Base-by-base conservation (phyloP, 2,113 vertebrate genomes). In the Prunella fulvescens region DNA sequence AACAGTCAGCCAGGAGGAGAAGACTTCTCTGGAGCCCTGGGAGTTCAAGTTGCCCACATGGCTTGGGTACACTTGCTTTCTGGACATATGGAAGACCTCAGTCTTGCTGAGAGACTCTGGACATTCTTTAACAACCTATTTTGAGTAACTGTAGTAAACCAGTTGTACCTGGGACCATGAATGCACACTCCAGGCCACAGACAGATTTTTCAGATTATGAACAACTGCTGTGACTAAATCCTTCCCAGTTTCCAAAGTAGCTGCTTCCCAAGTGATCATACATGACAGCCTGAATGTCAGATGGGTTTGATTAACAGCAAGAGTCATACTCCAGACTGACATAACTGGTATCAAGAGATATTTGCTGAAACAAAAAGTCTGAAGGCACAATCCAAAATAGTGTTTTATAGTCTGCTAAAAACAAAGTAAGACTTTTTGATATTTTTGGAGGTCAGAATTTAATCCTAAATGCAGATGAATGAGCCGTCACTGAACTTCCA, bases 1-100 rank as follows among this genome's bases (percentile, higher is more conserved):
- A 47, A 3, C 9, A 70, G 39, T 12, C 45, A 70, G 9, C 3
- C 14, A 39, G 33, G 5, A 73, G 12, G 11, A 79, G 6, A 31
- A 62, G 58, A 39, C 2, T 62, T 28, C 40, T 44, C 22, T 64
- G 15, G 39, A 82, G 7, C 4, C 8, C 0, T 0, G 2, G 53
- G 11, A 80, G 42, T 14, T 56, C 20, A 17, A 39, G 23, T 9
- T 78, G 54, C 33, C 47, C 8, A 2, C 13, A 3, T 2, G 8
- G 14, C n/a, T 48, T 17, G 14, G 33, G 35, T 22, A 17, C 4
- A 1, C 12, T 28, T n/a, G 12, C 14, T 29, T 76, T 10, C n/a
- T 11, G 40, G n/a, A 39, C 33, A 19, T 17, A 40, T 4, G 22
- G 50, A 47, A 65, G 24, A 24, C 19, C 28, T 53, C n/a, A 25